Evolutionary conservation across 2,113 vertebrate genomes (phyloP).

Genomic region (Oceanites oceanicus): DNA sequence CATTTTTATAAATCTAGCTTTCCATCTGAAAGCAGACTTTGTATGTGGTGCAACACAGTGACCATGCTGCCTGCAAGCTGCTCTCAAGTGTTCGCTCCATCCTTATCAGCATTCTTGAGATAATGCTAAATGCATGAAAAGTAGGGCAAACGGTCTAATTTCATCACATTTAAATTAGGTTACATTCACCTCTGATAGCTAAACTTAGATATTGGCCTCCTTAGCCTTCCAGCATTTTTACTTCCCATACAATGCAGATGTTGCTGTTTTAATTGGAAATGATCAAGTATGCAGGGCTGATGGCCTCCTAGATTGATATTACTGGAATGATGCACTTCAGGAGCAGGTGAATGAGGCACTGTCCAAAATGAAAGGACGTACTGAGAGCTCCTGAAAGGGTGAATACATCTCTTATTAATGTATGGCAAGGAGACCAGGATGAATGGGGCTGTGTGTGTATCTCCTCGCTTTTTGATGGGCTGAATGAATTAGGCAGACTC

Average conservation of each 20-base stretch:
- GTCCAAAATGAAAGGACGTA: conserved; percentile 24
- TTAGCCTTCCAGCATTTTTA: conserved; percentile 15
- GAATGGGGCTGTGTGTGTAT: conserved; percentile 45
- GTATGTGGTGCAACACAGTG: not conserved
- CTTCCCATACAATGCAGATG: not conserved
- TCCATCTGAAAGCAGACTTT: not conserved
- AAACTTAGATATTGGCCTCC: conserved; percentile 59
- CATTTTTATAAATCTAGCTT: not conserved
- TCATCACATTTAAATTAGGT: conserved; percentile 57
- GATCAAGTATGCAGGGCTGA: not conserved
- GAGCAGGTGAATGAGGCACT: conserved; percentile 54
- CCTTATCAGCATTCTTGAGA: conserved; percentile 3
- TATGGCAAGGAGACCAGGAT: conserved; percentile 19
- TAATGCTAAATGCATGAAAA: conserved; percentile 19
- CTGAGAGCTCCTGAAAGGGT: conserved; percentile 29
- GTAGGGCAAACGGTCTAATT: conserved; percentile 50
- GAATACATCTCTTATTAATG: conserved; percentile 19
- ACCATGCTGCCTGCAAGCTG: not conserved
- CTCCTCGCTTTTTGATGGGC: not conserved
- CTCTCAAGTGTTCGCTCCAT: not conserved
- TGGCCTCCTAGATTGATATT: not conserved
- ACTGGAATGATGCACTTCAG: conserved; percentile 13
- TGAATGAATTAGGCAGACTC: conserved; percentile 33
- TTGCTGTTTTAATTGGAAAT: conserved; percentile 21
- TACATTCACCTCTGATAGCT: conserved; percentile 25